Evolutionary conservation across 2,888 invertebrate species (phyloP), one percentile per base, ranked within the genome.

Genomic region (Campoletis raptor): DNA sequence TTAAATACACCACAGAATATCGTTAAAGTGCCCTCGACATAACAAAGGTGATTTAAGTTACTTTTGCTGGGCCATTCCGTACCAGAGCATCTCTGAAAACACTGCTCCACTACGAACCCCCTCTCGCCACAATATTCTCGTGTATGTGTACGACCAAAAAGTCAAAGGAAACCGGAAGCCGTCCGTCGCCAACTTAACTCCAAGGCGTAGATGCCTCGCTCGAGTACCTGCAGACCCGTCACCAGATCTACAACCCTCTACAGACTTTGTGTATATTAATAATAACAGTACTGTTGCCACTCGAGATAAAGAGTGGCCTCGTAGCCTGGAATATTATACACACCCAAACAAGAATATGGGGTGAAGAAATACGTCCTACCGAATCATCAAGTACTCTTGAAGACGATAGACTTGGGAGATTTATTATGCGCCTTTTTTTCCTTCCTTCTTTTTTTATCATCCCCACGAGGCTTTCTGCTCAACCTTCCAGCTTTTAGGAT

Each of bases 131-230:
- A 52, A n/a, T 54, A n/a, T 37, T 72, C 37, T 45, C 42, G 66
- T 30, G 30, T 40, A 57, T 8, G 42, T 30, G 36, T 80, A 76
- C 74, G 80, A 40, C n/a, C 10, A 2, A 69, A n/a, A 40, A 81
- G 78, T 82, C 78, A 78, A 69, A 78, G 81, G n/a, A 78, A 82
- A 73, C 73, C 79, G 81, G 85, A 85, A 78, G 77, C 66, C 40
- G 83, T 42, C 48, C 73, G 48, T 82, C 81, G 40, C 67, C 69
- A 69, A 15, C 61, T 37, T 21, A 12, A 15, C 69, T 57, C 40
- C 15, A 64, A 66, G 57, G 73, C 57, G 78, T n/a, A 67, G 66
- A 45, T 52, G 66, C 66, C 37, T 30, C 70, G 37, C 36, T 81
- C 37, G 72, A 77, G 81, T 77, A 21, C 72, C 57, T 73, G 77